Conservation (phyloP, 2,113 vertebrate genomes). For the Antechinus stuartii region DNA sequence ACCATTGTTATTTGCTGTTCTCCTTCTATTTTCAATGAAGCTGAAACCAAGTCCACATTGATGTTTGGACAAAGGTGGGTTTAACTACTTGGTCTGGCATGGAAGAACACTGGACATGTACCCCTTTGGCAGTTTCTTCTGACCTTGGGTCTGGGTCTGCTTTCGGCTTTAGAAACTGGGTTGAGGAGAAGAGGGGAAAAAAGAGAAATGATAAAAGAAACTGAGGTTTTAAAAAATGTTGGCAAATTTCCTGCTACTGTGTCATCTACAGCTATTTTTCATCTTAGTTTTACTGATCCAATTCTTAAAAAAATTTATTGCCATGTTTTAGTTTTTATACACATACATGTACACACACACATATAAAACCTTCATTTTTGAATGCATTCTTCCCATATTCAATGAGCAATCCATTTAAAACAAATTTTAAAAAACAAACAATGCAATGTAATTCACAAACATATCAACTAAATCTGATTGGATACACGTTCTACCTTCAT, state of each 20-base stretch:
- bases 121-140: neutral
- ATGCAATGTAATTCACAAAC: neutral
- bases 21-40: conserved; percentile 94
- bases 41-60: conserved; percentile 94
- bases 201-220: neutral
- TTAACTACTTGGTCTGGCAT: neutral
- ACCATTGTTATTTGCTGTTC: conserved; percentile 97
- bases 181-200: neutral
- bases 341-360: no score
- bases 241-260: neutral
- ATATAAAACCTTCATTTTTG: neutral
- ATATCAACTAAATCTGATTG: neutral
- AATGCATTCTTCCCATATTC: neutral
- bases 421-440: neutral
- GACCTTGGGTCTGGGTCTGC: neutral
- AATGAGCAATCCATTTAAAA: neutral
- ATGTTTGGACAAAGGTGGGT: conserved; percentile 96
- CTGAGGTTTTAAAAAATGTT: neutral
- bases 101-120: neutral
- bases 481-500: neutral
- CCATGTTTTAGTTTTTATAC: neutral
- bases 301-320: neutral
- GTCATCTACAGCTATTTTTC: neutral
- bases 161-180: neutral
- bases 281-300: neutral